Base-by-base conservation (phyloP, 2,888 invertebrate species). In the Heliconius aoede region DNA sequence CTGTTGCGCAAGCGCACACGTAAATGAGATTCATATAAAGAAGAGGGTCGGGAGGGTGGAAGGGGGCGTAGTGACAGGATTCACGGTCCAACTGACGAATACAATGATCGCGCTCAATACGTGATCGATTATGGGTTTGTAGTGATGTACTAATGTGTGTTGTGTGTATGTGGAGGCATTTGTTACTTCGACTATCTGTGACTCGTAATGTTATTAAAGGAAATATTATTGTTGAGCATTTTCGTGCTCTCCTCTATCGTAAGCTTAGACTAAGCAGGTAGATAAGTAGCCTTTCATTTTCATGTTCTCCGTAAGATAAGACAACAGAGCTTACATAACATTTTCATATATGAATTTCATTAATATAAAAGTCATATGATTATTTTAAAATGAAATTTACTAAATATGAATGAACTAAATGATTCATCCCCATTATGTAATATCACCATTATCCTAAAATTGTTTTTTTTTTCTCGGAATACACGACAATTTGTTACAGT, bases 51-150 rank as follows among this genome's bases (percentile, higher is more conserved):
- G 77, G 74, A 77, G 79, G 79, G 83, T 83, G 84, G 82, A 82
- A 84, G 85, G 86, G 84, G 85, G 82, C 85, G 83, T 88, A 91
- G 91, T 90, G 92, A 92, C 93, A 94, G 94, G 94, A 94, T 93
- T 92, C 91, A 94, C 93, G 94, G 93, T 94, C 90, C 93, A 93
- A 87, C 92, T 89, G 87, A 87, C 87, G 89, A 90, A 84, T 88
- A 94, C 94, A 94, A 94, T 94, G 93, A 92, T 92, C 88, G 91
- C 82, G 86, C 91, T 91, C 92, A 92, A 93, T 94, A 92, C 90
- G 87, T 91, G 92, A 94, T 94, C 93, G 94, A 94, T 94, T 93
- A 94, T 93, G 88, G 90, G 84, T 91, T 89, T 91, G 89, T 90
- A 85, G 84, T 84, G 86, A 87, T 82, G 83, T 86, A 86, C 46